Evolutionary conservation across 2,797 vertebrate genomes (phyloP), one percentile per base, ranked within the genome.

Genomic region (Eidolon dupreanum): DNA sequence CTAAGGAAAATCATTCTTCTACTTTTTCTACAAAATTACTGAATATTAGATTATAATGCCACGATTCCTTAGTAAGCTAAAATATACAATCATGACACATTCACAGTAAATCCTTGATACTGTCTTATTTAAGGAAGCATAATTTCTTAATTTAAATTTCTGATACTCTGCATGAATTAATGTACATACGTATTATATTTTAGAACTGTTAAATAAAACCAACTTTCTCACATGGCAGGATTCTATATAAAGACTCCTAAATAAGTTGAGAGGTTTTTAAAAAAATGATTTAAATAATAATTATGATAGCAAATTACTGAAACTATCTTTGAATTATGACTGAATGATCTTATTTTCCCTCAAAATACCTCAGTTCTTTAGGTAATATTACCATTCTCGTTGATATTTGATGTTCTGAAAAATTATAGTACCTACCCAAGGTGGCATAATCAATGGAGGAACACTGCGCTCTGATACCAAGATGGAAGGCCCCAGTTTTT

Each of bases 11-110:
- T 93, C 89, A 97, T 96, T 97, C 95, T 89, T 63, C 88, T 96
- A 98, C 97, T 98, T 98, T 97, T 98, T 90, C 93, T 98, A 97
- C 83, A 73, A 88, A 97, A 97, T 84, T 97, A 96, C 51, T 92
- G 96, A 96, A 97, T 65, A 46, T 95, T 94, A 97, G 65, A 78
- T 95, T 70, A 90, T 75, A 98, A 98, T 96, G 46, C 51, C 61
- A 97, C 91, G 74, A 88, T 97, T 97, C 93, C 96, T 95, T 84
- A 97, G 89, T 90, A 87, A 95, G 94, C 68, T 96, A 94, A 95
- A 22, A 96, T 85, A 97, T 12, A 93, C 41, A 95, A 55, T 46
- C 7, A 10, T 83, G 75, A 92, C 13, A 93, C 7, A n/a, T 53
- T 81, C 17, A 92, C 4, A 90, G 15, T 53, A 51, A 93, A 71